These are phyloP conservation scores for Pardosa pseudoannulata DNA, from an alignment of 2,888 invertebrate genomes.

Conservation along the genomic window DNA sequence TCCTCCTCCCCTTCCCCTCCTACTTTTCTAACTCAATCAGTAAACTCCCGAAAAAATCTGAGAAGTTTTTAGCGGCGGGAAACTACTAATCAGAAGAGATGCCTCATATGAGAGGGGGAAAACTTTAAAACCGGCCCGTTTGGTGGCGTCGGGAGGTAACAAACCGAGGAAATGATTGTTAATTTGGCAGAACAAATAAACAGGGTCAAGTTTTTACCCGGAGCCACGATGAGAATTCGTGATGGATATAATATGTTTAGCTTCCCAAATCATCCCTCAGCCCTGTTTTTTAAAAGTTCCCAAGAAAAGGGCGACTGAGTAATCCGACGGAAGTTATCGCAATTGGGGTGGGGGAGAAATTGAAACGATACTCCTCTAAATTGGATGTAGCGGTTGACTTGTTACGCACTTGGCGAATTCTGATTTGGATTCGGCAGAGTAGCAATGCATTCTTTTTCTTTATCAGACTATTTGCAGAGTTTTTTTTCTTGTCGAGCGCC, in stretches of 20 bases:
- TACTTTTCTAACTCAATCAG: constrained; percentile 67
- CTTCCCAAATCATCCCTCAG: neutral
- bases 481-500: too few species aligned
- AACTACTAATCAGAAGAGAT: constrained; percentile 1
- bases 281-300: too few species aligned
- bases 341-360: neutral
- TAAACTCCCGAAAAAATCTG: neutral
- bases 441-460: too few species aligned
- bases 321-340: neutral
- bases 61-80: constrained; percentile 3
- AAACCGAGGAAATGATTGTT: constrained; percentile 4
- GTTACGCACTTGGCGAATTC: too few species aligned
- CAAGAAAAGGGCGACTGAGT: neutral
- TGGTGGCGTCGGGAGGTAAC: neutral
- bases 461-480: too few species aligned
- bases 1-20: neutral
- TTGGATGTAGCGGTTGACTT: neutral
- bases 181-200: constrained; percentile 4
- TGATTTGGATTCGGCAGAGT: too few species aligned
- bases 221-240: neutral
- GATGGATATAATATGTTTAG: constrained; percentile 7
- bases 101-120: neutral
- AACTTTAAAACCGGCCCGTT: constrained; percentile 13
- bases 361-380: neutral
- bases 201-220: neutral